Evolutionary conservation across 1,140 invertebrate genomes (phyloP), one percentile per base, ranked within the genome.

Genomic region (Psix sp.): DNA sequence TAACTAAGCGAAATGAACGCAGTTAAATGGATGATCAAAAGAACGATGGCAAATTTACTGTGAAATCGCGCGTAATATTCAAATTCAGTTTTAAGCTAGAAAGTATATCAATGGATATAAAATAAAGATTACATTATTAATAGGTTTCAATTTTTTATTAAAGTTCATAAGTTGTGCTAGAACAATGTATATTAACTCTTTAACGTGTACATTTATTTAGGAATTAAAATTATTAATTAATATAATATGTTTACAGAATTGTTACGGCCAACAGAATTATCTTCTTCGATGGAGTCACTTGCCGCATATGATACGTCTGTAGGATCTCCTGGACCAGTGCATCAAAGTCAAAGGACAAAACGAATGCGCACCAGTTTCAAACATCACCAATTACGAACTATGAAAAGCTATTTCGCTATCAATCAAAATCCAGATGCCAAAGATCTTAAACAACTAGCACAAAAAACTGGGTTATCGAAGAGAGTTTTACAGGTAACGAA

Each of bases 361-460:
- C 90, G 96, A 38, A 96, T 97, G 93, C 88, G 96, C 29, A 98
- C 96, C n/a, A 97, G 95, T 71, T 98, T 98, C 89, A 98, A 98
- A 80, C 96, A 98, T 82, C 95, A 98, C 85, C 97, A 98, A 81
- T 90, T 99, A n/a, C 87, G 96, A 40, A 97, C 96, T 1, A 98
- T 99, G 97, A 98, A 98, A 86, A 94, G 94, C 11, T 98, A 98
- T 84, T 99, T 99, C 84, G 93, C 94, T 31, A 92, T 98, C 80
- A 99, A 99, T 88, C 97, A 98, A 87, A 99, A 99, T 87, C 97
- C 97, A 4, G 96, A 98, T 81, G 95, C 96, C 20, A 98, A 98
- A 84, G 96, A 98, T 84, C 88, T 98, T 9, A 98, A 98, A 83
- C 95, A 97, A 82, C 84, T 98, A 39, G 95, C 96, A 0, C 95